Percentiles rank a stretch among this genome's conserved stretches.
Evolutionary conservation across 2,113 vertebrate species (phyloP).

Genomic region (Steatornis caripensis): DNA sequence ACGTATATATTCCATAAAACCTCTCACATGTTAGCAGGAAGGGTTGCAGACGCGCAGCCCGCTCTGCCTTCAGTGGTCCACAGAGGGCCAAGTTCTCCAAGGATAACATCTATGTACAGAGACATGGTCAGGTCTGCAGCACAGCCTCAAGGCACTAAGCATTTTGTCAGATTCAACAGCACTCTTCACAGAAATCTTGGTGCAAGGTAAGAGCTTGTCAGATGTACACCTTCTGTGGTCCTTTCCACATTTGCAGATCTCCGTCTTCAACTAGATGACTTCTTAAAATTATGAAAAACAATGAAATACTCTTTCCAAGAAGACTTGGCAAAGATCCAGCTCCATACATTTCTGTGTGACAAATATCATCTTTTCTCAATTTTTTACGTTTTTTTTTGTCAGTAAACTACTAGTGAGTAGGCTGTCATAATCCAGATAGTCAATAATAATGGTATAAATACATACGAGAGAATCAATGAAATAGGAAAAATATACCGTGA

Average conservation of each 20-base stretch:
- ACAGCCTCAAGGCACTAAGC: background rate
- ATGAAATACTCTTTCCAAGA: background rate
- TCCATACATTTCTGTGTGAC: background rate
- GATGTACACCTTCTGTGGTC: background rate
- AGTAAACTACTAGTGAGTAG: background rate
- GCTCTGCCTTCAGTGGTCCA: background rate
- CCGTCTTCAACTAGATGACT: background rate
- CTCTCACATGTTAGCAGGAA: background rate
- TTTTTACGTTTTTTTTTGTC: background rate
- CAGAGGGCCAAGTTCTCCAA: background rate
- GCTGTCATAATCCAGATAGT: background rate
- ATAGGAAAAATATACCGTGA: background rate
- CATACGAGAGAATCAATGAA: background rate
- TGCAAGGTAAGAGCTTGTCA: background rate
- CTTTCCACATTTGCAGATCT: background rate
- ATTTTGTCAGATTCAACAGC: background rate
- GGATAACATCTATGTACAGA: background rate
- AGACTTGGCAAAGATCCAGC: background rate
- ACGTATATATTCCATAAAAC: background rate
- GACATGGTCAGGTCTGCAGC: background rate
- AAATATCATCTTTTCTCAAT: background rate
- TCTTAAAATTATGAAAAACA: background rate
- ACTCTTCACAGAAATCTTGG: accelerated
- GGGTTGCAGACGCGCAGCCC: too few relatives aligned
- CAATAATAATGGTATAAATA: background rate